Percentiles rank a stretch among this genome's conserved stretches.
Evolutionary conservation across 2,797 vertebrate genomes (phyloP).

Genomic region (Acipenser transmontanus): DNA sequence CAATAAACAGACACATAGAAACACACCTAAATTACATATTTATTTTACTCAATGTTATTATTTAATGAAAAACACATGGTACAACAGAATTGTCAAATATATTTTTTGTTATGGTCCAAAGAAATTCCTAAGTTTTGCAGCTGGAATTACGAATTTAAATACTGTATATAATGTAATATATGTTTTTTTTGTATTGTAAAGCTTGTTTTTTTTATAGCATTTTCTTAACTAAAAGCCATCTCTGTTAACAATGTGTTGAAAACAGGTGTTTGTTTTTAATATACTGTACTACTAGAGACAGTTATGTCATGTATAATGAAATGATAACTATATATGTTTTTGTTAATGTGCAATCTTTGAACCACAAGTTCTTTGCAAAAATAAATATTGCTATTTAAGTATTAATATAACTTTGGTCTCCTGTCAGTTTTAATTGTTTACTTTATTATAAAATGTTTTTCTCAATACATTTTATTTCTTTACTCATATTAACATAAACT

Average conservation of each 20-base stretch:
- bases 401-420: background rate
- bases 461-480: too few relatives aligned
- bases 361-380: slow-evolving; percentile 13
- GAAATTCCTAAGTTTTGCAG: slow-evolving; percentile 56
- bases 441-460: too few relatives aligned
- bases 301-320: background rate
- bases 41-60: slow-evolving; percentile 51
- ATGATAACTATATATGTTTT: background rate
- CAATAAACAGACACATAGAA: slow-evolving; percentile 46
- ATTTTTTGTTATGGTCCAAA: slow-evolving; percentile 54
- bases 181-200: slow-evolving; percentile 33
- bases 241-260: background rate
- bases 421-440: too few relatives aligned
- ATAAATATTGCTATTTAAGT: slow-evolving; percentile 24
- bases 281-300: background rate
- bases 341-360: background rate
- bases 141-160: slow-evolving; percentile 52
- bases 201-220: slow-evolving; percentile 11
- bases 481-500: too few relatives aligned
- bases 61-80: slow-evolving; percentile 35
- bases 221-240: slow-evolving; percentile 1
- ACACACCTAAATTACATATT: slow-evolving; percentile 61
- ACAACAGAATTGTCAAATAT: slow-evolving; percentile 44
- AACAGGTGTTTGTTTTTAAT: background rate
- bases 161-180: slow-evolving; percentile 87